phyloP scores from a whole-genome alignment of 2,888 invertebrate species.

The Philopedon plagiatum region DNA sequence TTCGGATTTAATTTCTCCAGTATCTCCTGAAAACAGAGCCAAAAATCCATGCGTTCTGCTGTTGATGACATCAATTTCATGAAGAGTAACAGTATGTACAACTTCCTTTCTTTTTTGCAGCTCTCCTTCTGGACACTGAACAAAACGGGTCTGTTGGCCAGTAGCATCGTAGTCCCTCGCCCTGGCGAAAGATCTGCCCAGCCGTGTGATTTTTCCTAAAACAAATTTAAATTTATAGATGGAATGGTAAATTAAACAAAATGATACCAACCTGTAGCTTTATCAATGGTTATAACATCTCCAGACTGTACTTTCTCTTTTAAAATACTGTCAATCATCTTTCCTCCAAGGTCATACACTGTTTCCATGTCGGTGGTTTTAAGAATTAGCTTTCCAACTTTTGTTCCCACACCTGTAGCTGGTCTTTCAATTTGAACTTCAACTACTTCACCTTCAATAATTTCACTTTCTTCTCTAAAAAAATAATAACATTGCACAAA shows the following conservation, averaged over 20 bases:
- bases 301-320: conserved; percentile 97
- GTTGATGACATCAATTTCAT: conserved; percentile 99
- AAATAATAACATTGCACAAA: conserved; percentile 21
- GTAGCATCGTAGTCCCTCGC: conserved; percentile 99
- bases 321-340: conserved; percentile 96
- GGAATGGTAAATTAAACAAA: not conserved
- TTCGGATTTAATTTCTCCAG: conserved; percentile 98
- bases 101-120: conserved; percentile 98
- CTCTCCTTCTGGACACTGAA: conserved; percentile 99
- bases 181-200: conserved; percentile 95
- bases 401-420: conserved; percentile 89
- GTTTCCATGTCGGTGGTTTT: conserved; percentile 99
- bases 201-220: conserved; percentile 68
- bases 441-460: conserved; percentile 99
- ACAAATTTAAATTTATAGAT: no score
- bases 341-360: conserved; percentile 97
- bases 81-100: conserved; percentile 98
- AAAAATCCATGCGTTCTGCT: conserved; percentile 98
- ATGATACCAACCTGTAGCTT: conserved; percentile 83
- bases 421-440: conserved; percentile 97
- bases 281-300: conserved; percentile 98
- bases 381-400: conserved; percentile 93
- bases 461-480: conserved; percentile 98
- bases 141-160: conserved; percentile 86
- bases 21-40: conserved; percentile 98